Evolutionary conservation across 2,888 invertebrate species (phyloP), one percentile per base, ranked within the genome.

Genomic region (Lasioglossum oenotherae): DNA sequence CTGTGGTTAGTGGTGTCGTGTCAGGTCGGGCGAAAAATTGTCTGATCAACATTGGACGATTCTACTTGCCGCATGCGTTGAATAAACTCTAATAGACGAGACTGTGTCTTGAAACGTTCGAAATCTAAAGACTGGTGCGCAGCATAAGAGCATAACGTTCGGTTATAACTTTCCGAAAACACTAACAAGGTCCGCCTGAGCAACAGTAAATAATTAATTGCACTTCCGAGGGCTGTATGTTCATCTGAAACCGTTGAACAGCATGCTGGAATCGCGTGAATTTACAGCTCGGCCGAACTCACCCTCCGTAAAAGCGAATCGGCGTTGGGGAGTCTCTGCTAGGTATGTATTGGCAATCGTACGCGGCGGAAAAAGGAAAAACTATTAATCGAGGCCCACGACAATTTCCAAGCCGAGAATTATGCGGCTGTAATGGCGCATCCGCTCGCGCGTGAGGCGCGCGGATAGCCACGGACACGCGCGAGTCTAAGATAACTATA

Each of bases 401-500:
- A 46, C 81, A 77, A 84, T 78, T 83, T 81, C 73, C 80, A 81
- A 78, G 71, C 82, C 46, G 53, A 46, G 79, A 89, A 84, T 87
- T 81, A 83, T 76, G 77, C 74, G 84, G 67, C 81, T 76, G 60
- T 75, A 86, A 88, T 49, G 76, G 35, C 12, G 72, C 35, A 31
- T 23, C 31, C 35, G 27, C 35, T 35, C 23, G 74, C 53, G 46
- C 49, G n/a, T 46, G 12, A 57, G 57, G 57, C 57, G 57, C n/a
- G 57, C 57, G 57, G 57, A 57, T 57, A 57, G 57, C 57, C 57
- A 27, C n/a, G 78, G 64, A 82, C 82, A 71, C 82, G 77, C 77
- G 87, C 67, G 75, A 69, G 78, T 31, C 41, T 27, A 23, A 83
- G 86, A 90, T 84, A 83, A 74, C 86, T 82, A 88, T 87, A 89